Evolutionary conservation across 2,888 invertebrate genomes (phyloP).

Genomic region (Branchipolynoe longqiensis): DNA sequence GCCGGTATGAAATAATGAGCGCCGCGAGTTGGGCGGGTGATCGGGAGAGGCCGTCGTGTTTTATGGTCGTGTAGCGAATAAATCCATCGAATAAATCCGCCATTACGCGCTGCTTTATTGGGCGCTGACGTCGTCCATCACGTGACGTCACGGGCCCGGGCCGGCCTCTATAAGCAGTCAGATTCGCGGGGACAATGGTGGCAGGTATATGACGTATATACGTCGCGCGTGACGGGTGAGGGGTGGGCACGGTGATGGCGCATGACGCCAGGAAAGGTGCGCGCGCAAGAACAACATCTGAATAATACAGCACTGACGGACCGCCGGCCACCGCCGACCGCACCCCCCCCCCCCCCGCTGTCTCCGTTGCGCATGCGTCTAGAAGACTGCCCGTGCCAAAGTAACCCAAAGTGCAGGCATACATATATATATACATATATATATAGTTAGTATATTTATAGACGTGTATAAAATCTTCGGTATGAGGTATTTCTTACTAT

Average conservation of each 20-base stretch:
- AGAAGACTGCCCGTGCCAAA: no score
- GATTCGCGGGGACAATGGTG: constrained; percentile 3
- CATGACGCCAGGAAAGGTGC: constrained; percentile 1
- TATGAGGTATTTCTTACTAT: no score
- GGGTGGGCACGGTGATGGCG: not conserved
- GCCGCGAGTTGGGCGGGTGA: not conserved
- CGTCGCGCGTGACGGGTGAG: not conserved
- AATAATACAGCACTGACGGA: constrained; percentile 33
- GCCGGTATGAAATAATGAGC: not conserved
- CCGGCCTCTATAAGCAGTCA: constrained; percentile 9
- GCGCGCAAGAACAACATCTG: constrained; percentile 27
- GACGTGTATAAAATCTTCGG: no score
- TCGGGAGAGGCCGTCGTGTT: not conserved
- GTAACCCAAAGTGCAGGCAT: no score
- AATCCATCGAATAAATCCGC: constrained; percentile 8
- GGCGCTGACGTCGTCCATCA: constrained; percentile 20
- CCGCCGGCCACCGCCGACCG: constrained; percentile 8
- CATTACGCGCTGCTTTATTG: constrained; percentile 36
- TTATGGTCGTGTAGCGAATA: constrained; percentile 9
- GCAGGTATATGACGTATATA: not conserved
- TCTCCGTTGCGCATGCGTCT: no score
- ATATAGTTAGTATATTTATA: no score
- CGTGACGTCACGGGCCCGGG: constrained; percentile 26
- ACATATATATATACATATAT: no score
- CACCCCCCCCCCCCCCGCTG: no score